phyloP scores from a whole-genome alignment of 2,888 invertebrate species.

The Mallateleia sp. region DNA sequence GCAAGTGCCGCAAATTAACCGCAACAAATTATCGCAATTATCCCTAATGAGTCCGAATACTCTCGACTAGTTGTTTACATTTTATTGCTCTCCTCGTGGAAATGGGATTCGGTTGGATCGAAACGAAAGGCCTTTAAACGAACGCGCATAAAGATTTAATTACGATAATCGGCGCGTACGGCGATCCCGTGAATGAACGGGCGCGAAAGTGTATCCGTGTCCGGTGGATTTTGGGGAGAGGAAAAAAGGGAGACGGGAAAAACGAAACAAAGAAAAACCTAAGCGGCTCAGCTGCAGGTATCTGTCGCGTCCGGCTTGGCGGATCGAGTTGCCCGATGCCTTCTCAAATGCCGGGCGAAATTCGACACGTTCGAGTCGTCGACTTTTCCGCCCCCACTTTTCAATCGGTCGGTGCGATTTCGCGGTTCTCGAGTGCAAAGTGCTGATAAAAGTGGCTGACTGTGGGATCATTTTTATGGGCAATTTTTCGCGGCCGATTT shows the following conservation, averaged over 20 bases:
- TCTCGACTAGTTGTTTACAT: background rate
- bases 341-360: conserved; percentile 89
- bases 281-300: conserved; percentile 89
- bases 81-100: background rate
- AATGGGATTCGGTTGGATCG: background rate
- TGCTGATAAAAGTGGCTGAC: no score
- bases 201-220: no score
- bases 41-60: no score
- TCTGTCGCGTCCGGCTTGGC: conserved; percentile 88
- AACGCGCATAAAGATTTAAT: conserved; percentile 30
- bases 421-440: no score
- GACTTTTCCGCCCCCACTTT: conserved; percentile 85
- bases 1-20: background rate
- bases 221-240: no score
- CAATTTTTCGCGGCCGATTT: no score
- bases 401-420: conserved; percentile 42
- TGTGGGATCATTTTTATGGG: no score
- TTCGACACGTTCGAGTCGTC: conserved; percentile 88
- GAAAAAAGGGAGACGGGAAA: background rate
- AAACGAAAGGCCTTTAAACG: background rate
- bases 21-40: background rate
- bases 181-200: conserved; percentile 41
- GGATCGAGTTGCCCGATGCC: conserved; percentile 88
- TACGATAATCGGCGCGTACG: conserved; percentile 19
- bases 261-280: conserved; percentile 83